phyloP scores from a whole-genome alignment of 2,797 vertebrate genomes.

The Gymnoscopelus braueri region DNA sequence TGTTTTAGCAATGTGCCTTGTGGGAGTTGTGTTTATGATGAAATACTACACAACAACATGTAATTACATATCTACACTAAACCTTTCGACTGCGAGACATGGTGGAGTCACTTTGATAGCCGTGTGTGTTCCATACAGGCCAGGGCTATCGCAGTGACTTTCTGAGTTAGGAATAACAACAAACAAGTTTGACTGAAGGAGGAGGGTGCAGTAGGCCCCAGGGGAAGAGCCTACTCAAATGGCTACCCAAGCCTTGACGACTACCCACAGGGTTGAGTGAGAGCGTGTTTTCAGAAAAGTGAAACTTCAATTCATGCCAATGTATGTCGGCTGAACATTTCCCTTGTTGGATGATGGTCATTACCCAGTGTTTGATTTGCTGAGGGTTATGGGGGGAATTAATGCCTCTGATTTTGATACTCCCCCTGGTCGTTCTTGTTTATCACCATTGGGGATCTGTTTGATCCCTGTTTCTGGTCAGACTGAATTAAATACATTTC shows the following conservation, averaged over 20 bases:
- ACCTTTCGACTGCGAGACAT: constrained; percentile 26
- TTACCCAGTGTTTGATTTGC: constrained; percentile 7
- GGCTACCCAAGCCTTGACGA: constrained; percentile 27
- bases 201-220: constrained; percentile 24
- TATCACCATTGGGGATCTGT: too few relatives aligned
- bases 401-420: too few relatives aligned
- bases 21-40: constrained; percentile 16
- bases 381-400: too few relatives aligned
- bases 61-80: constrained; percentile 7
- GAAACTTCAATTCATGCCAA: constrained; percentile 32
- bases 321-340: constrained; percentile 2
- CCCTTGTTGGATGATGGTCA: constrained; percentile 18
- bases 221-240: constrained; percentile 24
- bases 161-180: constrained; percentile 34
- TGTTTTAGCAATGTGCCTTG: constrained; percentile 14
- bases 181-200: constrained; percentile 37
- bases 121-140: constrained; percentile 7
- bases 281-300: neutral
- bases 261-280: constrained; percentile 26
- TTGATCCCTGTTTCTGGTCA: too few relatives aligned
- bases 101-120: constrained; percentile 16
- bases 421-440: too few relatives aligned
- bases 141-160: constrained; percentile 42
- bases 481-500: too few relatives aligned
- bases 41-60: neutral